Base-by-base conservation (phyloP, 2,888 invertebrate genomes). In the Sicus ferrugineus region DNA sequence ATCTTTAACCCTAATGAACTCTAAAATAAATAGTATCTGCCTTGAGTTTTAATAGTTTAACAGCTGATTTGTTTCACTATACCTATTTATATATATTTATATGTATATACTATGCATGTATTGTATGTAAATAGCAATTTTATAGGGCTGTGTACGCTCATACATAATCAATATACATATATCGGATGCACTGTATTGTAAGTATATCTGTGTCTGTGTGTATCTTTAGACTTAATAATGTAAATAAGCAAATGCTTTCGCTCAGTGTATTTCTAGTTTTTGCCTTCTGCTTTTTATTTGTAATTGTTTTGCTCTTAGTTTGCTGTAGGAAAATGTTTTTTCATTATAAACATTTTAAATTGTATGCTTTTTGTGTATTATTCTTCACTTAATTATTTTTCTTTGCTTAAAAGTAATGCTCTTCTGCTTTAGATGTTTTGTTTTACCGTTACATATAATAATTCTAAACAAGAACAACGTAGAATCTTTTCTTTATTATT, bases 391-490 rank as follows among this genome's bases (percentile, higher is more conserved):
- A 63, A 71, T 23, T 11, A 34, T 70, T 48, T 68, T 69, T 56
- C 21, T 69, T 68, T 65, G 71, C 69, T 70, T 61, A 59, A 61
- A 62, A 68, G 31, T 64, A 34, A 62, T 58, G 28, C 46, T 66
- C 34, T 65, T 71, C 28, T 63, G 70, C 71, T 71, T 71, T 67
- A 69, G 70, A 70, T 69, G 71, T 71, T 72, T 71, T 73, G 7
- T 46, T 65, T 58, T 59, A 67, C 28, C 59, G 48, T 59, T 67
- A 67, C 67, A 67, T 59, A 48, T 46, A 59, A 59, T 67, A 67
- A 38, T 75, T 77, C 77, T 78, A 79, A 81, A 81, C 80, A 80
- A 81, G 80, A 81, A 81, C 80, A 81, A 80, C 77, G 76, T 77
- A 78, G 76, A 77, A 77, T 74, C 75, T 77, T 69, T 73, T 73